Base-by-base conservation (phyloP, 1,140 invertebrate species). In the Ptiloglossa arizonensis region DNA sequence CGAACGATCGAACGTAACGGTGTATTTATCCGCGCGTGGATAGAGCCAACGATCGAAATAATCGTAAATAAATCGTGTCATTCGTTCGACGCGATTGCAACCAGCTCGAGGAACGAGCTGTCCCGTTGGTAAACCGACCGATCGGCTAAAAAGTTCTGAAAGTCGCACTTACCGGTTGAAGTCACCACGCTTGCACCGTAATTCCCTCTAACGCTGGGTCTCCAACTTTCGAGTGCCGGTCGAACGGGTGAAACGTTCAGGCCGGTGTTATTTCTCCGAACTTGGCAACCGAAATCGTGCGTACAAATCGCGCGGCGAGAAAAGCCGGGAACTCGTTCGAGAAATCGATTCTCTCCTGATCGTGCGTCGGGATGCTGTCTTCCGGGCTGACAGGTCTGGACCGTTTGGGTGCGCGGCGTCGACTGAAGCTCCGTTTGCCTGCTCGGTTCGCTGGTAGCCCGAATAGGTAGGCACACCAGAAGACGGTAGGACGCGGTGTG, bases 401-500 rank as follows among this genome's bases (percentile, higher is more conserved):
- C 90, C 90, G 91, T 93, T 92, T 92, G 91, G 91, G 85, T 89
- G 92, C 91, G 90, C 91, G 91, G 91, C 90, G 90, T 92, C 89
- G 92, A 93, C 92, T 93, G 91, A 92, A 93, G 89, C 91, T 91
- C 87, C 87, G 90, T 89, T 90, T 90, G 87, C 81, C 81, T 83
- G 90, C 85, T 89, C 86, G 87, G 88, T 87, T 89, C 72, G 82
- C 80, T 87, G 86, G 88, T 87, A 88, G 88, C 85, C 87, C 86
- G 87, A 89, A 89, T 89, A 89, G 87, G 88, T 89, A 88, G 87
- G 87, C 86, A 88, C 82, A 80, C 87, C 87, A 84, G 88, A 88
- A 87, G 88, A 89, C 88, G 86, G 88, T 88, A 88, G 87, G 86
- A 83, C 80, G 83, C 84, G 50, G 78, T 85, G 86, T 87, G 86